These are phyloP conservation scores for Ceratina calcarata DNA, from an alignment of 1,140 invertebrate species.

Conservation along the genomic window DNA sequence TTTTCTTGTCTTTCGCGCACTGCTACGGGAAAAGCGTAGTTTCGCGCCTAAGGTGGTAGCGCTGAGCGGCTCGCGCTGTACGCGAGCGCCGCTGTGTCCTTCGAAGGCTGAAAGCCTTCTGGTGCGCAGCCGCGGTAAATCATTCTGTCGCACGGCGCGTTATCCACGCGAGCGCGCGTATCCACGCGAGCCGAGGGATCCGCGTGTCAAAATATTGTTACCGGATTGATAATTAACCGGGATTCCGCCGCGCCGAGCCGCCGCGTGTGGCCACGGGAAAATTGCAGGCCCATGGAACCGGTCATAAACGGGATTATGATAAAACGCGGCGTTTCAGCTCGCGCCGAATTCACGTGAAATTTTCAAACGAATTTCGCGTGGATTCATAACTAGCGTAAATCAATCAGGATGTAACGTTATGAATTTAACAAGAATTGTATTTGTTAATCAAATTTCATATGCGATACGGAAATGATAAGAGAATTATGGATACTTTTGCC, in stretches of 20 bases:
- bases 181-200: constrained; percentile 6
- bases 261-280: constrained; percentile 3
- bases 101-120: constrained; percentile 53
- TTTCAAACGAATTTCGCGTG: no score
- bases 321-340: neutral
- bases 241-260: neutral
- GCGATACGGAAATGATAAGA: no score
- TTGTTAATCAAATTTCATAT: no score
- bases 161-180: constrained; percentile 17
- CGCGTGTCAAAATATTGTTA: constrained; percentile 23
- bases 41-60: constrained; percentile 11
- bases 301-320: constrained; percentile 2
- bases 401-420: no score
- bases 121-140: constrained; percentile 47
- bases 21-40: constrained; percentile 8
- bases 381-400: no score
- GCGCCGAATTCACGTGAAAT: no score
- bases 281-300: neutral
- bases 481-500: neutral
- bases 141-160: constrained; percentile 32
- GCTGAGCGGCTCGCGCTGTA: neutral
- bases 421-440: no score
- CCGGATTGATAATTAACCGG: constrained; percentile 20
- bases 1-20: neutral
- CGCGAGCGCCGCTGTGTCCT: constrained; percentile 55